These are phyloP conservation scores for Leptoteleia sp. DNA, from an alignment of 1,140 invertebrate genomes.

Conservation along the genomic window DNA sequence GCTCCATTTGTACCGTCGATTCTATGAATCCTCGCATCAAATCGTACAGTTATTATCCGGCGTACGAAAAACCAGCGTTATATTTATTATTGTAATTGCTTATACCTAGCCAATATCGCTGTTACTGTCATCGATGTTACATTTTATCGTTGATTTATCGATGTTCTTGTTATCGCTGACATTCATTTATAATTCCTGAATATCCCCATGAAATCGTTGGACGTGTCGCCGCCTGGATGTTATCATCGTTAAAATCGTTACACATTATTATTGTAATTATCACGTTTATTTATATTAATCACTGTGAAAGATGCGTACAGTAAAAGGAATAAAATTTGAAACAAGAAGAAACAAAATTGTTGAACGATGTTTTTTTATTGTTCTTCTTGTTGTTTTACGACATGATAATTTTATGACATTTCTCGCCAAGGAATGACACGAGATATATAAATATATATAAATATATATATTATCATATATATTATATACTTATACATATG, in stretches of 20 bases:
- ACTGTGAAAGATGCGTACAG: not conserved
- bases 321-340: not conserved
- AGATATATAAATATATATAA: too few relatives aligned
- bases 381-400: too few relatives aligned
- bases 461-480: constrained; percentile 51
- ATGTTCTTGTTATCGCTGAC: constrained; percentile 58
- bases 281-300: constrained; percentile 18
- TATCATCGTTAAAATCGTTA: constrained; percentile 52
- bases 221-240: constrained; percentile 45
- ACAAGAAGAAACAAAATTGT: constrained; percentile 25
- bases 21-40: constrained; percentile 54
- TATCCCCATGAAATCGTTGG: constrained; percentile 50
- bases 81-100: constrained; percentile 65
- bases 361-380: constrained; percentile 43
- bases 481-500: constrained; percentile 70
- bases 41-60: constrained; percentile 47
- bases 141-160: constrained; percentile 61
- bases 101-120: constrained; percentile 56
- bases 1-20: constrained; percentile 50
- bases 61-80: constrained; percentile 44
- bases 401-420: too few relatives aligned
- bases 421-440: too few relatives aligned
- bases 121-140: constrained; percentile 63
- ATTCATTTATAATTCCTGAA: constrained; percentile 55
- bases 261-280: constrained; percentile 44